phyloP scores from a whole-genome alignment of 92 coral and sea anemone species.

The Metridium senile region DNA sequence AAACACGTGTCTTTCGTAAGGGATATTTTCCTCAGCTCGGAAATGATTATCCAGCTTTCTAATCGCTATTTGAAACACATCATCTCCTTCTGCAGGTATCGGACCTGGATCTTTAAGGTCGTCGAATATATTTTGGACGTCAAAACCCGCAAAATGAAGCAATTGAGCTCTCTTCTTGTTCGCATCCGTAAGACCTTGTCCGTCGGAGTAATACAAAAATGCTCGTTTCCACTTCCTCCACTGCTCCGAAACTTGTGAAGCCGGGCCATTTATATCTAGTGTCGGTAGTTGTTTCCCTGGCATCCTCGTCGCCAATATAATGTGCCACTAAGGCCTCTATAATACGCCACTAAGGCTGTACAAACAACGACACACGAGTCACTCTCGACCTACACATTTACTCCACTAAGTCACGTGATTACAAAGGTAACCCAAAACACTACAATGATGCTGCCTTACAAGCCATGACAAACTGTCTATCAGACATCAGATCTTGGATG shows the following conservation, averaged over 20 bases:
- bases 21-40: constrained; percentile 43
- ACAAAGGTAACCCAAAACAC: too few relatives aligned
- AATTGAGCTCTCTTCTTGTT: constrained; percentile 46
- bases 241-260: constrained; percentile 52
- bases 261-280: constrained; percentile 49
- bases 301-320: constrained; percentile 64
- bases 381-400: too few relatives aligned
- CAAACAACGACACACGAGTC: too few relatives aligned
- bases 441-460: too few relatives aligned
- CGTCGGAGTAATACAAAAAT: constrained; percentile 53
- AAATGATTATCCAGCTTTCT: constrained; percentile 60
- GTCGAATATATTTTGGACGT: constrained; percentile 56
- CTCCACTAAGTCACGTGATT: too few relatives aligned
- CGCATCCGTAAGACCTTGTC: constrained; percentile 51
- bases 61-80: constrained; percentile 38
- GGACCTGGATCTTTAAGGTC: constrained; percentile 54
- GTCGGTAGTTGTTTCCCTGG: constrained; percentile 40
- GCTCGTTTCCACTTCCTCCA: constrained; percentile 66
- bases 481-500: too few relatives aligned
- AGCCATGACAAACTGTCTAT: too few relatives aligned
- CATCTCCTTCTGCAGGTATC: constrained; percentile 30
- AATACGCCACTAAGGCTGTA: background rate
- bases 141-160: constrained; percentile 52
- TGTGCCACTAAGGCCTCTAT: background rate
- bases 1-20: constrained; percentile 62